Evolutionary conservation across 2,797 vertebrate species (phyloP).

Genomic region (Malacoraja senta): DNA sequence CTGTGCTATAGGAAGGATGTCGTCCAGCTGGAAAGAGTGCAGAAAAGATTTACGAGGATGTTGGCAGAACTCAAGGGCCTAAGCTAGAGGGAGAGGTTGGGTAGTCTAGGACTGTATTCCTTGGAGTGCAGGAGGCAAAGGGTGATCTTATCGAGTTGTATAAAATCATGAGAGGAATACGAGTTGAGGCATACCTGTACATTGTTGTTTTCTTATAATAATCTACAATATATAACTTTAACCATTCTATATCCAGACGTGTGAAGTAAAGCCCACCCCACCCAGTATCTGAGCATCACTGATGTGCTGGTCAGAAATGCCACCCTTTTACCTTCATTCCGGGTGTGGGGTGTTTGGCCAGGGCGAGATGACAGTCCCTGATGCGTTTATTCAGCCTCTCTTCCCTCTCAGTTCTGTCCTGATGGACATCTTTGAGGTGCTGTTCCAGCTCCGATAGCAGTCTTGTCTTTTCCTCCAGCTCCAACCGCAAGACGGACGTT

Average conservation of each 20-base stretch:
- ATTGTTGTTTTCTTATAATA: background rate
- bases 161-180: too few relatives aligned
- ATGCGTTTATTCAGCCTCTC: slow-evolving; percentile 65
- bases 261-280: background rate
- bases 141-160: too few relatives aligned
- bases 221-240: background rate
- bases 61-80: too few relatives aligned
- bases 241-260: background rate
- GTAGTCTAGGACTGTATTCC: too few relatives aligned
- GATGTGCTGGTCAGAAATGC: background rate
- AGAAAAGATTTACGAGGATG: too few relatives aligned
- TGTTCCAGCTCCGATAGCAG: slow-evolving; percentile 64
- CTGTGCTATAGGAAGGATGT: too few relatives aligned
- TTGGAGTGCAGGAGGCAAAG: too few relatives aligned
- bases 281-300: background rate
- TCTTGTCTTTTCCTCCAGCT: slow-evolving; percentile 72
- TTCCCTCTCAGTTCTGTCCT: slow-evolving; percentile 64
- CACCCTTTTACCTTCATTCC: slow-evolving; percentile 67
- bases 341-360: slow-evolving; percentile 62
- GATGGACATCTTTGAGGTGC: slow-evolving; percentile 67
- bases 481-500: slow-evolving; percentile 66
- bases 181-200: too few relatives aligned
- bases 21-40: too few relatives aligned
- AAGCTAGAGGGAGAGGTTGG: too few relatives aligned
- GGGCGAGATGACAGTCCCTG: slow-evolving; percentile 70